Evolutionary conservation across 2,888 invertebrate species (phyloP), one percentile per base, ranked within the genome.

Genomic region (Ormyrus thymus): DNA sequence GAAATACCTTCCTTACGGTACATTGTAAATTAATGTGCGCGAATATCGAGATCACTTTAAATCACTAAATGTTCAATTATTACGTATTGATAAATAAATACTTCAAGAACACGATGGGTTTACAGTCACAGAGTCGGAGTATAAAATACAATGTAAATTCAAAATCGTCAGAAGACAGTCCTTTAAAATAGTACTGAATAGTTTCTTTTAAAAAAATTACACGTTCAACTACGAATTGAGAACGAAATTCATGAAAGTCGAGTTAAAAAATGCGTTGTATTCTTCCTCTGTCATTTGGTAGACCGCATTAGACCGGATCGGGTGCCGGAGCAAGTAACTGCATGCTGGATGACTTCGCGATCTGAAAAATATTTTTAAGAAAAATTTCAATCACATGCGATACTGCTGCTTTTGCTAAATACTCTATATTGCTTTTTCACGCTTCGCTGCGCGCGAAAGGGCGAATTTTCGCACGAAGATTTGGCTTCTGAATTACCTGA

Each of bases 301-400:
- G 53, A 29, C 13, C 11, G 5, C 5, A 15, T 85, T 89, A 89
- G 50, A 89, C 89, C 9, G 89, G 89, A 83, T 89, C 89, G 6
- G 89, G 89, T 5, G 88, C 85, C 15, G 89, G 88, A 43, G 89
- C 89, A 55, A 89, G 87, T 58, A 89, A 82, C 73, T 89, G 89
- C 89, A 89, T 89, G 78, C 89, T 89, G 69, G 88, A 89, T 78
- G 89, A 89, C 78, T 86, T 89, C 15, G 89, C 88, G 68, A 89
- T 89, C 89, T 89, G 86, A 8, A 84, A 84, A 80, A 78, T n/a
- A 56, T 77, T 81, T 11, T 10, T 46, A 76, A 15, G n/a, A 43
- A 66, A 75, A 75, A 29, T 11, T 61, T 58, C 58, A 9, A 6
- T 64, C n/a, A n/a, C n/a, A n/a, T n/a, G n/a, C n/a, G n/a, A n/a